phyloP scores from a whole-genome alignment of 2,797 vertebrate species.

The Furcifer pardalis region DNA sequence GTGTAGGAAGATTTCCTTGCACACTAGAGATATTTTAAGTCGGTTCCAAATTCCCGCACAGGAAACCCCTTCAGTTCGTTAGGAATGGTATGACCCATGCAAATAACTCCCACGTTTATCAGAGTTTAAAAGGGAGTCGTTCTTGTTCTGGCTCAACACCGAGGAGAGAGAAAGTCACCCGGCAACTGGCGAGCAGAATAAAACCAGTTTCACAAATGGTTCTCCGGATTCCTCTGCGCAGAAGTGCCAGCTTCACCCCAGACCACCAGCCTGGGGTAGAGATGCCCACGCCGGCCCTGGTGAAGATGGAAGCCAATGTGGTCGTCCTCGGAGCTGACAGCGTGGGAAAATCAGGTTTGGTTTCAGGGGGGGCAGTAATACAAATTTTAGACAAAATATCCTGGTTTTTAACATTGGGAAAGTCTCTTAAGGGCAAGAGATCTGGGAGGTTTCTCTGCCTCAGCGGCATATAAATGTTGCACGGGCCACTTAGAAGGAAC shows the following conservation, averaged over 20 bases:
- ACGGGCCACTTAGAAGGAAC: neutral
- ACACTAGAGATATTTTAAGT: neutral
- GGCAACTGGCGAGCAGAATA: rapidly evolving
- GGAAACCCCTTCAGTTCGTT: slow-evolving; percentile 37
- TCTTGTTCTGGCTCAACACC: rapidly evolving
- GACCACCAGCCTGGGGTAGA: slow-evolving; percentile 69
- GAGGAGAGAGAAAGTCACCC: neutral
- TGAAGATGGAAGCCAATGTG: slow-evolving; percentile 83
- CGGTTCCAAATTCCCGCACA: neutral
- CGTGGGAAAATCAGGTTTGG: slow-evolving; percentile 87
- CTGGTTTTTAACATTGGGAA: too few relatives aligned
- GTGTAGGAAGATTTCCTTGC: too few relatives aligned
- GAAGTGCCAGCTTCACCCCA: slow-evolving; percentile 73
- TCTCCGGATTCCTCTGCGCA: slow-evolving; percentile 70
- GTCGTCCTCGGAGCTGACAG: slow-evolving; percentile 83
- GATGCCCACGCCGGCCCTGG: slow-evolving; percentile 35
- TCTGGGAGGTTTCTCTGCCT: neutral
- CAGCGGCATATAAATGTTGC: neutral
- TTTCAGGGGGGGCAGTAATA: too few relatives aligned
- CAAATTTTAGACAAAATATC: too few relatives aligned
- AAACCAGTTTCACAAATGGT: slow-evolving; percentile 60
- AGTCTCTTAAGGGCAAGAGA: neutral
- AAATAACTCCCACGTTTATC: slow-evolving; percentile 17
- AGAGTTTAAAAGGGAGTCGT: slow-evolving; percentile 32
- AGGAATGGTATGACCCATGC: slow-evolving; percentile 39